phyloP scores from a whole-genome alignment of 2,113 vertebrate genomes.

The Hirundichthys speculiger region DNA sequence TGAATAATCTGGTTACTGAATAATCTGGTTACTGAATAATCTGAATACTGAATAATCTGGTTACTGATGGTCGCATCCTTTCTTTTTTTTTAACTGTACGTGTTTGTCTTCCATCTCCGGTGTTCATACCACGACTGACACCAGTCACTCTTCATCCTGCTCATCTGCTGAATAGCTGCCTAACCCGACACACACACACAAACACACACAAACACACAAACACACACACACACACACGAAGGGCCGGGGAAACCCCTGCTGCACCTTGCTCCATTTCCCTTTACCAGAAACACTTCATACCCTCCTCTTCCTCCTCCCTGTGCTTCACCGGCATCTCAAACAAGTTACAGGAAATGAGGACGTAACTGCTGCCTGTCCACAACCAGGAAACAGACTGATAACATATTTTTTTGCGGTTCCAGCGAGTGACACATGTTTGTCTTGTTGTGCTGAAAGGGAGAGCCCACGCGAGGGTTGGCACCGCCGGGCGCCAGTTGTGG shows the following conservation, averaged over 20 bases:
- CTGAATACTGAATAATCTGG: too few species aligned
- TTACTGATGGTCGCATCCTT: too few species aligned
- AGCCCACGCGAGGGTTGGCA: conserved; percentile 41
- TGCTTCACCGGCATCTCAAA: conserved; percentile 47
- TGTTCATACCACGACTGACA: too few species aligned
- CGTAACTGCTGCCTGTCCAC: conserved; percentile 66
- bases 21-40: too few species aligned
- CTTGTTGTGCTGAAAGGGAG: conserved; percentile 30
- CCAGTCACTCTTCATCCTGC: conserved; percentile 29
- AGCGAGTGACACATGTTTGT: conserved; percentile 47
- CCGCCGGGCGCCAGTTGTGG: conserved; percentile 13
- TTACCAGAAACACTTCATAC: conserved; percentile 72
- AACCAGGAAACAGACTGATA: conserved; percentile 74
- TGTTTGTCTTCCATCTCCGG: too few species aligned
- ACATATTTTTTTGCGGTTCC: conserved; percentile 61
- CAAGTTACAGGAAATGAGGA: conserved; percentile 75
- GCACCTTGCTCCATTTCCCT: conserved; percentile 68
- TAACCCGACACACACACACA: too few species aligned
- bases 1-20: too few species aligned
- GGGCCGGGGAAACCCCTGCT: conserved; percentile 70
- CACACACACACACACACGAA: too few species aligned
- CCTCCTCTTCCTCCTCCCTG: conserved; percentile 47
- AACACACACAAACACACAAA: too few species aligned
- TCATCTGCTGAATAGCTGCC: conserved; percentile 15
- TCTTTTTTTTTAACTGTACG: too few species aligned